Conservation (phyloP, 2,113 vertebrate species). For the Castor canadensis region DNA sequence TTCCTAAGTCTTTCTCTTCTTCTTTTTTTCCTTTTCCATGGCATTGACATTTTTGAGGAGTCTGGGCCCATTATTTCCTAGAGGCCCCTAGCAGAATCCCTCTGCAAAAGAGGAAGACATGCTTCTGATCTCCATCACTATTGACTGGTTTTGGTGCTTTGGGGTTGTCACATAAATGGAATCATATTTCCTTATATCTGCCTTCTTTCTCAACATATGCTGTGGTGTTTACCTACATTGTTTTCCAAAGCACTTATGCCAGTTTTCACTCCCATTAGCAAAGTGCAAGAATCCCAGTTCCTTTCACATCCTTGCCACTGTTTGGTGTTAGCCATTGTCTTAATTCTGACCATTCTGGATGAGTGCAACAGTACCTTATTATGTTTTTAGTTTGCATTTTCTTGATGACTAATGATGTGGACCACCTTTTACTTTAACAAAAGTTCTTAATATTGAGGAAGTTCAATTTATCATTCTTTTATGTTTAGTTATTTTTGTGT, state of each 20-base stretch:
- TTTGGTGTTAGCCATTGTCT: background rate
- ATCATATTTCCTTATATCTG: background rate
- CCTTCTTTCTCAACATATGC: background rate
- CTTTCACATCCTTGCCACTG: background rate
- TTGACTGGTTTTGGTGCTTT: background rate
- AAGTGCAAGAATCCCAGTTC: background rate
- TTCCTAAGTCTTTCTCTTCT: background rate
- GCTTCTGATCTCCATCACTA: background rate
- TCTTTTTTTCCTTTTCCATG: background rate
- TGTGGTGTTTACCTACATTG: background rate
- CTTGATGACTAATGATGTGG: background rate
- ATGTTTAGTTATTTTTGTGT: background rate
- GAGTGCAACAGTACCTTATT: background rate
- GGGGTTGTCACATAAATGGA: background rate
- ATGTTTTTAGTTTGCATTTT: background rate
- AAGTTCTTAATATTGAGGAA: background rate
- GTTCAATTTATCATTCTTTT: background rate
- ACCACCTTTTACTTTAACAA: background rate
- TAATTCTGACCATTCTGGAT: background rate
- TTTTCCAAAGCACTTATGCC: background rate
- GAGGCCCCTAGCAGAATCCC: background rate
- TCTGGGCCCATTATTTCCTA: background rate
- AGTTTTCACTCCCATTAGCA: background rate
- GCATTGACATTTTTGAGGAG: background rate
- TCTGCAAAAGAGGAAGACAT: background rate